Evolutionary conservation across 2,113 vertebrate species (phyloP).

Genomic region (Anoplopoma fimbria): DNA sequence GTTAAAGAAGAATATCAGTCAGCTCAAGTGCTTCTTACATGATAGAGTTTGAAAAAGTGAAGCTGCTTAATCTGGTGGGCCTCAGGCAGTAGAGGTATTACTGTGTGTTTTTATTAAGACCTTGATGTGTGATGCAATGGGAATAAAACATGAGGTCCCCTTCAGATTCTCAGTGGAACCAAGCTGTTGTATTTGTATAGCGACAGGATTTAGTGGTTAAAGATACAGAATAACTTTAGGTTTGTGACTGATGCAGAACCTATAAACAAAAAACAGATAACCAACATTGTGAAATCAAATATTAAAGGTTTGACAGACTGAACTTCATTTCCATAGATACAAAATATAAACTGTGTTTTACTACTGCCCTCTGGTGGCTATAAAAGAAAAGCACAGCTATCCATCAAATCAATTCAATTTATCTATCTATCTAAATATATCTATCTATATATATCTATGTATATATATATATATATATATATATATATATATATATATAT

Average conservation of each 20-base stretch:
- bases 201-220: neutral
- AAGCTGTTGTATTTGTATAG: slow-evolving; percentile 34
- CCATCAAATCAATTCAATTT: no score
- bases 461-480: neutral
- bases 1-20: neutral
- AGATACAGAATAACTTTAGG: neutral
- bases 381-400: neutral
- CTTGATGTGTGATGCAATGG: slow-evolving; percentile 27
- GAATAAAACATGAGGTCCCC: slow-evolving; percentile 49
- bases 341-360: slow-evolving; percentile 21
- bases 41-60: slow-evolving; percentile 20
- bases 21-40: neutral
- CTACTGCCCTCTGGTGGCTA: slow-evolving; percentile 61
- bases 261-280: neutral
- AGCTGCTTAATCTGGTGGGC: slow-evolving; percentile 21
- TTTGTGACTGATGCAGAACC: neutral
- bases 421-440: no score
- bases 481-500: neutral
- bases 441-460: no score
- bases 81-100: slow-evolving; percentile 42
- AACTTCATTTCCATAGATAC: neutral
- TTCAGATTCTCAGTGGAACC: slow-evolving; percentile 8
- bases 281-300: neutral
- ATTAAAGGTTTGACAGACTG: neutral
- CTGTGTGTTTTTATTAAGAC: slow-evolving; percentile 45